Evolutionary conservation across 2,113 vertebrate genomes (phyloP).

Genomic region (Atherinomorus stipes): DNA sequence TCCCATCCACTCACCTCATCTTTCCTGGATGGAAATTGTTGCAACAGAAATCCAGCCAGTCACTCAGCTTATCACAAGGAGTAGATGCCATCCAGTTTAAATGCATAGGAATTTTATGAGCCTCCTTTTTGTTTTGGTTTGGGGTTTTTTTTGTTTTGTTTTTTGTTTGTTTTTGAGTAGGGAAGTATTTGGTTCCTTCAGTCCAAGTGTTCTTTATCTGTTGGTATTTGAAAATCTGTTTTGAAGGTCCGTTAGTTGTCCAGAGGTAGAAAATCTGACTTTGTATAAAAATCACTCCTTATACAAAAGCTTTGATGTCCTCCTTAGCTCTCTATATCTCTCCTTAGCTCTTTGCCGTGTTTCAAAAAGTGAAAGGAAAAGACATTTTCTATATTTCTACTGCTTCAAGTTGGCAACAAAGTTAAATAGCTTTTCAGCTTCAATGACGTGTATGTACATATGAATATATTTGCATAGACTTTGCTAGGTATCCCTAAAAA

Average conservation of each 20-base stretch:
- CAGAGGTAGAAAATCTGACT: constrained; percentile 73
- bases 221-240: constrained; percentile 74
- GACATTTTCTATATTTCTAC: constrained; percentile 81
- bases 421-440: constrained; percentile 75
- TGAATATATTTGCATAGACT: constrained; percentile 85
- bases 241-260: constrained; percentile 73
- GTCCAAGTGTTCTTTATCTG: constrained; percentile 77
- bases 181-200: constrained; percentile 70
- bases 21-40: constrained; percentile 44
- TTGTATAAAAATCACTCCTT: constrained; percentile 81
- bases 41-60: constrained; percentile 55
- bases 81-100: constrained; percentile 70
- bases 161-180: constrained; percentile 44
- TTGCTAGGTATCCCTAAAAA: constrained; percentile 84
- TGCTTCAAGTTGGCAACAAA: constrained; percentile 75
- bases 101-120: constrained; percentile 57
- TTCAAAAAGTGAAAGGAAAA: constrained; percentile 73
- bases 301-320: constrained; percentile 80
- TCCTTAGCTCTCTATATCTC: constrained; percentile 72
- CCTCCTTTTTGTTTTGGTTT: constrained; percentile 32
- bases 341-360: constrained; percentile 72
- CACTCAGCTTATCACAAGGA: constrained; percentile 59
- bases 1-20: constrained; percentile 58
- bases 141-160: constrained; percentile 14
- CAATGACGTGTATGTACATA: constrained; percentile 81